Conservation (phyloP, 2,888 invertebrate genomes). For the Platerodrilus igneus region DNA sequence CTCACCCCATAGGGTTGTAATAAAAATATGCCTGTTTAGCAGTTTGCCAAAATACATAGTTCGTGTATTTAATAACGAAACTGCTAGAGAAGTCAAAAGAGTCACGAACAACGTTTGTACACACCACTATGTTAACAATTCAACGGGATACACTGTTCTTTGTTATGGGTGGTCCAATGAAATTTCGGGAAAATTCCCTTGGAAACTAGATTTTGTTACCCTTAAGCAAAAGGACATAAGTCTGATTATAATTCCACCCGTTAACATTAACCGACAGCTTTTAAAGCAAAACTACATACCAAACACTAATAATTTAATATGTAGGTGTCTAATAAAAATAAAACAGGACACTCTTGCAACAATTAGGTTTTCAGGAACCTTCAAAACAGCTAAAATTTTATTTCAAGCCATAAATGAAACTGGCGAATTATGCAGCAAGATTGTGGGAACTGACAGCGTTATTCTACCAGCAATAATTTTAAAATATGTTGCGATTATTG, state of each 20-base stretch:
- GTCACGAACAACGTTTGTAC: constrained; percentile 33
- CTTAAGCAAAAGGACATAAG: constrained; percentile 17
- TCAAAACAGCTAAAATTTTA: constrained; percentile 21
- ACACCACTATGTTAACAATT: constrained; percentile 32
- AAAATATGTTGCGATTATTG: constrained; percentile 7
- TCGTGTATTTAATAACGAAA: constrained; percentile 42
- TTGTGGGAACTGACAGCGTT: constrained; percentile 22
- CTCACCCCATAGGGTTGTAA: constrained; percentile 16
- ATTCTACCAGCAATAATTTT: constrained; percentile 24
- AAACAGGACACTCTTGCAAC: constrained; percentile 24
- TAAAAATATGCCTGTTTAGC: constrained; percentile 36
- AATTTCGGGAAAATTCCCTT: constrained; percentile 23
- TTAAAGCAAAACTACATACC: constrained; percentile 28
- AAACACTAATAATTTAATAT: constrained; percentile 25
- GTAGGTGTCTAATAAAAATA: constrained; percentile 26
- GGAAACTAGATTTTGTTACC: constrained; percentile 34
- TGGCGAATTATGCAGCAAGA: constrained; percentile 22
- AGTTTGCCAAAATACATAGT: constrained; percentile 32
- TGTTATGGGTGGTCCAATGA: constrained; percentile 40
- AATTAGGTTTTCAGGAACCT: constrained; percentile 27
- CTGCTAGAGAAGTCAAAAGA: constrained; percentile 32
- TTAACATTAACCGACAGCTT: constrained; percentile 12
- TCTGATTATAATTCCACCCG: constrained; percentile 21
- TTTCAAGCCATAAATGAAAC: constrained; percentile 24
- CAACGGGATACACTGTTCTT: constrained; percentile 40